Evolutionary conservation across 2,888 invertebrate species (phyloP).

Genomic region (Anthophora plumipes): DNA sequence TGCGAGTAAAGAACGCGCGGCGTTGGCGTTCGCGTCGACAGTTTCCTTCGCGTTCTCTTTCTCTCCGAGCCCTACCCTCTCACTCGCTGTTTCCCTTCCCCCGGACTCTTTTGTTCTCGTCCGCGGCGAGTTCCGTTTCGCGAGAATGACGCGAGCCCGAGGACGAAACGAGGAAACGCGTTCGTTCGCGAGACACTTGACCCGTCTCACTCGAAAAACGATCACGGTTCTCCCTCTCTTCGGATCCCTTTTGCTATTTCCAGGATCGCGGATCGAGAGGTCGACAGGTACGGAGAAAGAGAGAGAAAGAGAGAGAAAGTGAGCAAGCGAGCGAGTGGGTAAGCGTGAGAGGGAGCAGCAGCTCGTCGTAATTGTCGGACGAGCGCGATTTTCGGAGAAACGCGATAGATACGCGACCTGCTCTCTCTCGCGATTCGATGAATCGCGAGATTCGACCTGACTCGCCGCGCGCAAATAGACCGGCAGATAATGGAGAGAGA

Average conservation of each 20-base stretch:
- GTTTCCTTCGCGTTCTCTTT: constrained; percentile 37
- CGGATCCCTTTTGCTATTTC: no score
- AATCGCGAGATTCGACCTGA: constrained; percentile 65
- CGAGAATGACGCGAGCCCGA: background rate
- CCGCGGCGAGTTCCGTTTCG: constrained; percentile 6
- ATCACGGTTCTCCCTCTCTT: no score
- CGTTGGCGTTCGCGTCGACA: constrained; percentile 47
- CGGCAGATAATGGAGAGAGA: constrained; percentile 76
- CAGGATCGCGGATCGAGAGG: no score
- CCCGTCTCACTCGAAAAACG: no score
- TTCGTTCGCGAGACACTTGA: background rate
- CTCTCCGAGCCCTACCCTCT: constrained; percentile 4
- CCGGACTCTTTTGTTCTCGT: background rate
- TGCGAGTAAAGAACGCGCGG: constrained; percentile 64
- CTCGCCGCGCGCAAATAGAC: constrained; percentile 70
- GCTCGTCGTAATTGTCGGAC: no score
- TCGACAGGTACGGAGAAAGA: no score
- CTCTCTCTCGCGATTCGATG: constrained; percentile 25
- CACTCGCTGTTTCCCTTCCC: background rate
- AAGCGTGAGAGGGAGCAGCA: no score
- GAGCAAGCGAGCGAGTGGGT: no score
- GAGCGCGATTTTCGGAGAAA: background rate
- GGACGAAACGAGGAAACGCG: background rate
- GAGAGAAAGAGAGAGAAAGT: no score
- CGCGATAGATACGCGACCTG: background rate